A percentile compares a stretch with the other conserved stretches of the same genome.
These are phyloP conservation scores for Leucosticte australis DNA, from an alignment of 2,113 vertebrate genomes.

Conservation along the genomic window DNA sequence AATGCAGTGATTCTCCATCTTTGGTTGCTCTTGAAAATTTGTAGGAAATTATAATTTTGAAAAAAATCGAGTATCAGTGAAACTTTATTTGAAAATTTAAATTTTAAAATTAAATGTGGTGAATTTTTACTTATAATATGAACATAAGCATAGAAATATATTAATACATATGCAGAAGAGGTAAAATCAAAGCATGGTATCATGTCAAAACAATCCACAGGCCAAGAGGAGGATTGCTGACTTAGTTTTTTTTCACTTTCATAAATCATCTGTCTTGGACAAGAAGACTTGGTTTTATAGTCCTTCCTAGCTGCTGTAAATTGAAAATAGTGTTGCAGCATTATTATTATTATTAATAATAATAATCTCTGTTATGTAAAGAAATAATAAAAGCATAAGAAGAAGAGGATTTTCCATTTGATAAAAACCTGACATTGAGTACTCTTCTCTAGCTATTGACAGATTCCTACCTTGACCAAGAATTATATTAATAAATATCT, in stretches of 20 bases:
- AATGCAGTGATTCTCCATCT: not conserved
- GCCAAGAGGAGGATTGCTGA: not conserved
- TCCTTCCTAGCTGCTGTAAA: not conserved
- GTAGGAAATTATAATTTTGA: not conserved
- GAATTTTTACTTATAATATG: not conserved
- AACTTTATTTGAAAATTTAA: not conserved
- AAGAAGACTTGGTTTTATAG: not conserved
- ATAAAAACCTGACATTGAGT: not conserved
- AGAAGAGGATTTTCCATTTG: not conserved
- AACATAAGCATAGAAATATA: not conserved
- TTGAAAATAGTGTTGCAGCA: not conserved
- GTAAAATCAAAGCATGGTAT: not conserved
- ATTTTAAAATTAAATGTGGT: not conserved
- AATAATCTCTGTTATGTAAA: not conserved
- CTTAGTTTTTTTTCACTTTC: not conserved
- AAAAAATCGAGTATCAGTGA: not conserved
- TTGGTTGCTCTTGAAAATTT: not conserved
- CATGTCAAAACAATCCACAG: not conserved
- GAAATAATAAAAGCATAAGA: not conserved
- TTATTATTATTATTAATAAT: not conserved
- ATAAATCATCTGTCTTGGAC: not conserved
- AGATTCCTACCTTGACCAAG: not conserved
- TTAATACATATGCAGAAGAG: not conserved
- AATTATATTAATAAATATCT: constrained; percentile 9
- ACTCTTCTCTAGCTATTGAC: not conserved